Base-by-base conservation (phyloP, 2,888 invertebrate genomes). In the Malacosoma neustria region DNA sequence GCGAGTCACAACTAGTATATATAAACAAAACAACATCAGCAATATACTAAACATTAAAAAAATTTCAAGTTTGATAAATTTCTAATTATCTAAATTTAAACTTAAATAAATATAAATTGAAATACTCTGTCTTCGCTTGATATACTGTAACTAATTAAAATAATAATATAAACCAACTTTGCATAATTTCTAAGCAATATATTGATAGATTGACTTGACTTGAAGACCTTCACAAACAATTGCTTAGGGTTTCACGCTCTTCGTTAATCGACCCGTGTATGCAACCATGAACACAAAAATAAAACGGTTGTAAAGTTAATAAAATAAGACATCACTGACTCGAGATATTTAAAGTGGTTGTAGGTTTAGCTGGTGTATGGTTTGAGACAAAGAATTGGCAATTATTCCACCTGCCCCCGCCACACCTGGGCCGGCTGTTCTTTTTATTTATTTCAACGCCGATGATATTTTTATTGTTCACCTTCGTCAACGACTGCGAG, bases 361-460 rank as follows among this genome's bases (percentile, higher is more conserved):
- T 66, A 73, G 63, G 69, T 68, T 71, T 68, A 59, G 67, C 56
- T 65, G 61, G 62, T 60, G 65, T 61, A 65, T 64, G 63, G 62
- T 54, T 61, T 72, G 76, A 82, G 80, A 84, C 84, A 84, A 85
- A 84, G 85, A 81, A 79, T 84, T 72, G 84, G 72, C 82, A 82
- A 82, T 85, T 81, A 84, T 75, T 84, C 74, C 85, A 84, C 84
- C 85, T 85, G 85, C 81, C 72, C 66, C 66, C 68, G 58, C 65
- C 63, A 71, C 85, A 82, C 72, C 84, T 84, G 84, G 75, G 56
- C 73, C 75, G 76, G 76, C 71, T 77, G 76, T 61, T 75, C 72
- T 74, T 80, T 80, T 81, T 81, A 81, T 85, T 84, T 84, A 79
- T 81, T 81, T 79, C 77, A 74, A 65, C 74, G 74, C 59, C 64